These are phyloP conservation scores for Harlomillsia oculata DNA, from an alignment of 1,140 invertebrate species.

Conservation along the genomic window DNA sequence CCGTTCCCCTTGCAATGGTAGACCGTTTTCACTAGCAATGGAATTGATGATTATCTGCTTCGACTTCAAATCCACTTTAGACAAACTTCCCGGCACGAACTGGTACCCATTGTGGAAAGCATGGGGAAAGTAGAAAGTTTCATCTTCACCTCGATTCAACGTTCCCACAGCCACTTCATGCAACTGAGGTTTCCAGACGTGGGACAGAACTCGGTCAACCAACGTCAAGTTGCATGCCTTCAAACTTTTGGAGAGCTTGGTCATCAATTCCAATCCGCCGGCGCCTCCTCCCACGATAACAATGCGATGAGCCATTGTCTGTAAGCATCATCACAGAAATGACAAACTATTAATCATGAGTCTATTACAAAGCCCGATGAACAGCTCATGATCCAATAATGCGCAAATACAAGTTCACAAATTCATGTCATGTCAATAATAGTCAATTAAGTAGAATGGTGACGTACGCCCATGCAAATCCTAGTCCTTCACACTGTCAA, in stretches of 20 bases:
- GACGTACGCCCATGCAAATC: too few relatives aligned
- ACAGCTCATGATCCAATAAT: too few relatives aligned
- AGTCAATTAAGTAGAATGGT: too few relatives aligned
- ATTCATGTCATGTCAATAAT: too few relatives aligned
- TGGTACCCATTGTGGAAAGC: neutral
- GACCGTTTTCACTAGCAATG: neutral
- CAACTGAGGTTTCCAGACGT: constrained; percentile 17
- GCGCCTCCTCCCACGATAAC: neutral
- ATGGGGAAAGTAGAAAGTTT: constrained; percentile 15
- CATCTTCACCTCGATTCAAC: constrained; percentile 6
- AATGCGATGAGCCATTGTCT: neutral
- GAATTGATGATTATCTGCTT: neutral
- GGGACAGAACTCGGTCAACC: neutral
- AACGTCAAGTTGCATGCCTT: neutral
- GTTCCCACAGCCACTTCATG: constrained; percentile 14
- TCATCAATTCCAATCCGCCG: neutral
- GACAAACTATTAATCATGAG: too few relatives aligned
- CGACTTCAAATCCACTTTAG: neutral
- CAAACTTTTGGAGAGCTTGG: neutral
- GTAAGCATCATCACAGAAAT: too few relatives aligned
- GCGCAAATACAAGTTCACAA: too few relatives aligned
- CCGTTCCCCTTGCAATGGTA: neutral
- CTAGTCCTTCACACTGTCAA: too few relatives aligned
- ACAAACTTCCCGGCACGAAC: constrained; percentile 15
- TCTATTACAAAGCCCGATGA: too few relatives aligned